Evolutionary conservation across 2,888 invertebrate species (phyloP), one percentile per base, ranked within the genome.

Genomic region (Volucella bombylans): DNA sequence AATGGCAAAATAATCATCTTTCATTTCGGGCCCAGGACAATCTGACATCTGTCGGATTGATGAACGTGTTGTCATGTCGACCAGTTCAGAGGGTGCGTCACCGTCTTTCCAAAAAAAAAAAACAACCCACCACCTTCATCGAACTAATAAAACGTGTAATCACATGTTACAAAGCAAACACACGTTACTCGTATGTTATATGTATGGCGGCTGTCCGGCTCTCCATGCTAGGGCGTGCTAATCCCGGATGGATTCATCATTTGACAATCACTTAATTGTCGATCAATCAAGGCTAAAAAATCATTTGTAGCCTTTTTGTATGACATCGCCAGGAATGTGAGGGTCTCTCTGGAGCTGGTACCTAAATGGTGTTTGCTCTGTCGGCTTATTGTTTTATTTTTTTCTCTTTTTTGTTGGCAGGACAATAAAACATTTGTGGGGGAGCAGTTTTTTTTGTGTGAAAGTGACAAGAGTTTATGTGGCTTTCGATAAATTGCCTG

Each of bases 231-330:
- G 52, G 64, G 49, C 52, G 69, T 79, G 86, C 81, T 87, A 87
- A 87, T 87, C 87, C 82, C 81, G 83, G 87, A 68, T 68, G 82
- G 87, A 87, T 87, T 82, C 80, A 78, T 86, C 78, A 71, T 87
- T 87, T 87, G 88, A 87, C 88, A 88, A 88, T 88, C 88, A 88
- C 87, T 88, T 88, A 88, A 87, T 87, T 87, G 87, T 87, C 87
- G 81, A 88, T 88, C 88, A 88, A 88, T 88, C 88, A 88, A 31
- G 76, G 83, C 86, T 86, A 86, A 81, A 76, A 82, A 85, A 80
- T 80, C 85, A 85, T 85, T 85, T 85, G 85, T 85, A 76, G 76
- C 54, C 76, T 67, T 50, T 80, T 71, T 85, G 61, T 85, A 57
- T 71, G 85, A 80, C 79, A 80, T 78, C 68, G 61, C 11, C 55